Percentiles rank a stretch among this genome's conserved stretches.
phyloP scores from a whole-genome alignment of 1,140 invertebrate genomes.

The Bombus terrestris region DNA sequence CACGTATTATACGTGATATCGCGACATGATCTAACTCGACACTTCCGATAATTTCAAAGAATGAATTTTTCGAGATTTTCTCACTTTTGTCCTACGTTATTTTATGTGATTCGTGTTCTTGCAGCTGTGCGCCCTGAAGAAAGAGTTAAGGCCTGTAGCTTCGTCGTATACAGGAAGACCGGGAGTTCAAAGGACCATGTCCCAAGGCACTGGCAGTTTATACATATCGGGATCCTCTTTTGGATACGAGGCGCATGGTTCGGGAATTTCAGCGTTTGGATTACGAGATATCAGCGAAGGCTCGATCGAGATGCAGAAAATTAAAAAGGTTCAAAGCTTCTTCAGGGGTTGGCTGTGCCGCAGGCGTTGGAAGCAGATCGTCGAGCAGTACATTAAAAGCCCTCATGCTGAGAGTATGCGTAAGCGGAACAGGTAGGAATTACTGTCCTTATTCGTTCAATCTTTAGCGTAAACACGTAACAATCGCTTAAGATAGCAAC shows the following conservation, averaged over 20 bases:
- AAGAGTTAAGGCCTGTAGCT: conserved; percentile 85
- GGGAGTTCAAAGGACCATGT: conserved; percentile 63
- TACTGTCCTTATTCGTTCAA: not conserved
- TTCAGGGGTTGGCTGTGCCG: conserved; percentile 97
- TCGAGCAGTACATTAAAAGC: conserved; percentile 97
- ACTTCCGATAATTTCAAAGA: not conserved
- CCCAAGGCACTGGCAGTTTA: conserved; percentile 58
- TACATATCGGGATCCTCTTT: conserved; percentile 24
- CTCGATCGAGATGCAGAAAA: conserved; percentile 91
- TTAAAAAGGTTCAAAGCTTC: conserved; percentile 97
- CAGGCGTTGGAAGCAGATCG: conserved; percentile 97
- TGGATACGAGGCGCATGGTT: conserved; percentile 39
- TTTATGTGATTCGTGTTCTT: not conserved
- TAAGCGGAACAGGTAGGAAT: conserved; percentile 92
- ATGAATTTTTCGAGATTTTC: not conserved
- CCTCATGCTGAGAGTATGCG: conserved; percentile 97
- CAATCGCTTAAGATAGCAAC: not conserved
- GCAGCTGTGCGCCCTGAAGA: conserved; percentile 92
- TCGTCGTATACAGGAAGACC: conserved; percentile 11
- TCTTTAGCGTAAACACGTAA: not conserved
- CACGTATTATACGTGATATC: too few species aligned
- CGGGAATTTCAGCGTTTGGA: conserved; percentile 60
- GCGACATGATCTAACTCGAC: not conserved
- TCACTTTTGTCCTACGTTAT: not conserved
- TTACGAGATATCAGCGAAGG: conserved; percentile 80